These are phyloP conservation scores for Emys orbicularis DNA, from an alignment of 2,797 vertebrate genomes.

Conservation along the genomic window DNA sequence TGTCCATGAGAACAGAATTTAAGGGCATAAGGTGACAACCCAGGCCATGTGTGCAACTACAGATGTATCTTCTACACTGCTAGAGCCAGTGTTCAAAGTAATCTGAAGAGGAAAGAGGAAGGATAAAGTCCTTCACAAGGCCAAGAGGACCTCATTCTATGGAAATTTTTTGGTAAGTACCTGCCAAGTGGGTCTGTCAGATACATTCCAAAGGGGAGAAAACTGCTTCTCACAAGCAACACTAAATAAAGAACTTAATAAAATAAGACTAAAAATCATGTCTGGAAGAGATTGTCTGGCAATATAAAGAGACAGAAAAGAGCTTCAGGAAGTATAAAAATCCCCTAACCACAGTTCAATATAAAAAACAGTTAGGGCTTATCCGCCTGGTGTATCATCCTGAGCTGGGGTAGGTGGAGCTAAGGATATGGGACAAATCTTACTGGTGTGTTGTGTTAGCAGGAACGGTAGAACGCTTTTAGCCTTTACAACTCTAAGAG, in stretches of 20 bases:
- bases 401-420: not conserved
- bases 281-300: not conserved
- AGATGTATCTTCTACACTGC: not conserved
- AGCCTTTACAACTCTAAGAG: not conserved
- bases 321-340: not conserved
- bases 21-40: not conserved
- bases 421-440: not conserved
- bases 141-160: not conserved
- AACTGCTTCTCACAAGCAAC: not conserved
- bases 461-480: not conserved
- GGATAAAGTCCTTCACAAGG: not conserved
- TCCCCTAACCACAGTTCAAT: not conserved
- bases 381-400: not conserved
- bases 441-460: not conserved
- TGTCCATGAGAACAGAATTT: not conserved
- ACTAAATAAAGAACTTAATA: not conserved
- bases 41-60: not conserved
- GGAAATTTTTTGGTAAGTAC: not conserved
- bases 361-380: not conserved
- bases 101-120: not conserved
- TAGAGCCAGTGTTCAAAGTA: not conserved
- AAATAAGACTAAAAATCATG: not conserved
- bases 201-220: not conserved
- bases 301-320: not conserved
- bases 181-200: not conserved